A percentile compares a stretch with the other conserved stretches of the same genome.
Conservation (phyloP, 1,140 invertebrate genomes). For the Hesperophylax magnus region DNA sequence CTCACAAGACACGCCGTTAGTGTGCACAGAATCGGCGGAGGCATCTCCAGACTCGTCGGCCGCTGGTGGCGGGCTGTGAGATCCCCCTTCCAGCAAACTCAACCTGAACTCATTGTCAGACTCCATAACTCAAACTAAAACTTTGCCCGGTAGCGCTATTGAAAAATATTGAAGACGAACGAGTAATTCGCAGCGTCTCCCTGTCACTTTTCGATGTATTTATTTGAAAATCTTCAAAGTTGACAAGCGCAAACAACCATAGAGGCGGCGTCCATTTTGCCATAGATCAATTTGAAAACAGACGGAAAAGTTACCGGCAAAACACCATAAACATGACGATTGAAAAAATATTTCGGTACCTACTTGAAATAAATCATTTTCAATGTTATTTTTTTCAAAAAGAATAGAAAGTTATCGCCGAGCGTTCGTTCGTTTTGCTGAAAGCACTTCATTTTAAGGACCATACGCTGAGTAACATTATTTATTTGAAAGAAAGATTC, state of each 20-base stretch:
- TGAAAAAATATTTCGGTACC: not conserved
- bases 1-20: conserved; percentile 63
- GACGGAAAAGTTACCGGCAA: not conserved
- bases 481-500: too few species aligned
- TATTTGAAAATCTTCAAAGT: conserved; percentile 45
- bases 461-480: too few species aligned
- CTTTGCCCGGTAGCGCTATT: conserved; percentile 50
- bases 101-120: conserved; percentile 64
- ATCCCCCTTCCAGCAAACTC: conserved; percentile 67
- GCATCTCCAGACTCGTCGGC: conserved; percentile 58
- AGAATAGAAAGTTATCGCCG: too few species aligned
- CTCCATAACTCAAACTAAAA: conserved; percentile 62
- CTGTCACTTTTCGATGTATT: conserved; percentile 10
- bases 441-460: too few species aligned
- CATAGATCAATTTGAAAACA: conserved; percentile 4
- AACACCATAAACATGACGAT: not conserved
- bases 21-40: conserved; percentile 56
- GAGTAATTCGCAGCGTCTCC: conserved; percentile 40
- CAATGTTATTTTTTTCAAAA: not conserved
- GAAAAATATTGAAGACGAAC: conserved; percentile 65
- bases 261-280: conserved; percentile 55
- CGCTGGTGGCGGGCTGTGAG: conserved; percentile 63
- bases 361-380: not conserved
- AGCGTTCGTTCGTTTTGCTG: too few species aligned
- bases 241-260: conserved; percentile 57